Evolutionary conservation across 92 coral and sea anemone genomes (phyloP).

Genomic region (Parazoanthus darwini): DNA sequence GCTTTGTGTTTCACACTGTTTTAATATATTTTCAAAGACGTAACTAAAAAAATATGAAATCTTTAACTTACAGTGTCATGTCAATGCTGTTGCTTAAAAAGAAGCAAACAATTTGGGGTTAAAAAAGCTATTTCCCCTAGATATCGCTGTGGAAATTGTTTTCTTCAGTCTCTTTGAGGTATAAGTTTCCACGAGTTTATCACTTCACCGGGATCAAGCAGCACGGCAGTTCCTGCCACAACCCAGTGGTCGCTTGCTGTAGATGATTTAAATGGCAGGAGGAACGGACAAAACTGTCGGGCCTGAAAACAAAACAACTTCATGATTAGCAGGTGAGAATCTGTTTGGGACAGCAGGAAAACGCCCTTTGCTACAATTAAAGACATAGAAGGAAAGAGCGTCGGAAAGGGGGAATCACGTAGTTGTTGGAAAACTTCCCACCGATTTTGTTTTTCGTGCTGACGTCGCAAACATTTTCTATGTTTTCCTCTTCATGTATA

Average conservation of each 20-base stretch:
- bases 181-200: slow-evolving; percentile 80
- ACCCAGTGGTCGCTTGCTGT: slow-evolving; percentile 70
- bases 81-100: slow-evolving; percentile 7
- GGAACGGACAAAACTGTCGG: slow-evolving; percentile 76
- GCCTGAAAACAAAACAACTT: slow-evolving; percentile 44
- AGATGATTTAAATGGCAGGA: slow-evolving; percentile 75
- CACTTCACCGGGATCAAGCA: slow-evolving; percentile 85
- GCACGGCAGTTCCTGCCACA: slow-evolving; percentile 82
- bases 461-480: background rate
- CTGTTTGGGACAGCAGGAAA: background rate
- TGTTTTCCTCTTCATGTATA: too few species aligned
- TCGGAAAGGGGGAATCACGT: background rate
- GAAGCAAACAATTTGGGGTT: background rate
- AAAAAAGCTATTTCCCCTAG: background rate
- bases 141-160: background rate
- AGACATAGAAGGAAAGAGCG: background rate
- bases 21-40: background rate
- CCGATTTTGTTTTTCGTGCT: background rate
- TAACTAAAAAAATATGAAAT: slow-evolving; percentile 23
- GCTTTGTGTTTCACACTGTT: background rate
- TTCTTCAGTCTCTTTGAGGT: slow-evolving; percentile 21
- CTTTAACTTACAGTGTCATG: background rate
- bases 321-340: background rate
- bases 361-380: background rate
- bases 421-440: background rate